These are phyloP conservation scores for Tetramorium parvispinum DNA, from an alignment of 1,140 invertebrate genomes.

Conservation along the genomic window DNA sequence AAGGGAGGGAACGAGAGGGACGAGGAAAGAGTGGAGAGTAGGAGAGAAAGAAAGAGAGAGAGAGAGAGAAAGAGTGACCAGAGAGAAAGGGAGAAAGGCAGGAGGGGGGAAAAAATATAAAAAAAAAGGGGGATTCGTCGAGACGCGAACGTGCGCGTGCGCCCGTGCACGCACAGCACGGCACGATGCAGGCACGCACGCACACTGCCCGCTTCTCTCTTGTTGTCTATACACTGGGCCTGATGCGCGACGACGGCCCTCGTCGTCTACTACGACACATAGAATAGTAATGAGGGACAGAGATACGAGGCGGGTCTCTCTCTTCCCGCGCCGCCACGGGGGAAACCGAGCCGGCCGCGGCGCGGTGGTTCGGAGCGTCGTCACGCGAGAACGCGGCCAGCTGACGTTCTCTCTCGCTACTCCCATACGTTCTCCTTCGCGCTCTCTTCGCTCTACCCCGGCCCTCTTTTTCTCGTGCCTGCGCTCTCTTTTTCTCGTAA, in stretches of 20 bases:
- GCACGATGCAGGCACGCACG: slow-evolving; percentile 46
- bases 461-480: slow-evolving; percentile 30
- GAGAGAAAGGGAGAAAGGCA: not conserved
- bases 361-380: slow-evolving; percentile 72
- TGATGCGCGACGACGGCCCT: slow-evolving; percentile 36
- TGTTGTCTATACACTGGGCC: slow-evolving; percentile 36
- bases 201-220: slow-evolving; percentile 61
- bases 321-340: slow-evolving; percentile 58
- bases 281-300: slow-evolving; percentile 82
- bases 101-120: slow-evolving; percentile 3
- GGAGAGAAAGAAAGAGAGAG: not conserved
- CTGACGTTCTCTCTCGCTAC: slow-evolving; percentile 77
- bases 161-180: slow-evolving; percentile 50
- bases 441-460: slow-evolving; percentile 20
- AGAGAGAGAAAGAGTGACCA: not conserved
- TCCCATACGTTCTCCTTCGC: slow-evolving; percentile 55
- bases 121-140: slow-evolving; percentile 8
- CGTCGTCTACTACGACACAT: slow-evolving; percentile 69
- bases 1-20: slow-evolving; percentile 36
- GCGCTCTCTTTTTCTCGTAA: slow-evolving; percentile 34
- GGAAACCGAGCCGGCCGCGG: slow-evolving; percentile 62
- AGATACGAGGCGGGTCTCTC: slow-evolving; percentile 77
- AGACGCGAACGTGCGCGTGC: slow-evolving; percentile 65
- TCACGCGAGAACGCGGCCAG: slow-evolving; percentile 81
- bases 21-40: slow-evolving; percentile 4